These are phyloP conservation scores for Ia io DNA, from an alignment of 2,113 vertebrate species.

Conservation along the genomic window DNA sequence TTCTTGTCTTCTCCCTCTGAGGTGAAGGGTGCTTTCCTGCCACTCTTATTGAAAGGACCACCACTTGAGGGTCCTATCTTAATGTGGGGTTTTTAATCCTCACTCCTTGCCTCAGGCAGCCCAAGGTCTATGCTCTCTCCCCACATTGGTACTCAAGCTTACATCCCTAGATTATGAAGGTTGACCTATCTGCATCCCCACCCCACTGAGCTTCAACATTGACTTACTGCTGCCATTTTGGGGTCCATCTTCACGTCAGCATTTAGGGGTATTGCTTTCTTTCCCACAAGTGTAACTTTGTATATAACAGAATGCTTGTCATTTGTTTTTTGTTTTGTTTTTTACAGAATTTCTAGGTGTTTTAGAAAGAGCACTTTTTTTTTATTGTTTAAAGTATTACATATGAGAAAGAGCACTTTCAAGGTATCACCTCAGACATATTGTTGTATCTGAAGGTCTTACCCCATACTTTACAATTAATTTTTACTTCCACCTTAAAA, in stretches of 20 bases:
- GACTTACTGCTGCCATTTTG: too few species aligned
- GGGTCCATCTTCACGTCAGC: neutral
- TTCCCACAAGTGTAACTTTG: neutral
- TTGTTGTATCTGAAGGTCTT: neutral
- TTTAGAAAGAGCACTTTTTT: neutral
- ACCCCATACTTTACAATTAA: neutral
- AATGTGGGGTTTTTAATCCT: neutral
- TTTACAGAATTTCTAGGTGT: neutral
- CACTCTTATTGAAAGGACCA: neutral
- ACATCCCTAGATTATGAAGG: neutral
- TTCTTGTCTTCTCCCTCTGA: neutral
- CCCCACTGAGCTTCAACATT: too few species aligned
- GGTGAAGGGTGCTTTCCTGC: neutral
- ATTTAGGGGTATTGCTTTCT: neutral
- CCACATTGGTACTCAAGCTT: neutral
- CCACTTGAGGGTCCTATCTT: neutral
- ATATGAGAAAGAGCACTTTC: neutral
- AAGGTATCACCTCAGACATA: neutral
- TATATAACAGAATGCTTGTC: neutral
- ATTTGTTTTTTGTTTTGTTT: neutral
- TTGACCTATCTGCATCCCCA: accelerated
- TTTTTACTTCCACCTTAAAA: neutral
- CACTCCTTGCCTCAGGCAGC: neutral
- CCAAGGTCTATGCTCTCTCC: neutral
- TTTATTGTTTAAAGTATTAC: too few species aligned